Base-by-base conservation (phyloP, 2,113 vertebrate species). In the Gallinago paraguaiae region DNA sequence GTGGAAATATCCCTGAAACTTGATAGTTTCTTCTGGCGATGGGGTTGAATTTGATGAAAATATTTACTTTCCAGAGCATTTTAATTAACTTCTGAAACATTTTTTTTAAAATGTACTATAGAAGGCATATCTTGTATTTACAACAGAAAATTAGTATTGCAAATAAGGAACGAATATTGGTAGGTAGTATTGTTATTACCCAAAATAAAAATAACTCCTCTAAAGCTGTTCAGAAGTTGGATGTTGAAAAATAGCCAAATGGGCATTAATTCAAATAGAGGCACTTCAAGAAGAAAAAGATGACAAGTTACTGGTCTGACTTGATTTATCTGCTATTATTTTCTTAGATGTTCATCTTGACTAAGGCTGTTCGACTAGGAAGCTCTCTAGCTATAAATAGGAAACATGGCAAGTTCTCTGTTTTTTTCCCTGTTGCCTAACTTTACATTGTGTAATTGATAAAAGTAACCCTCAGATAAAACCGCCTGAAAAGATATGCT, bases 21-120 rank as follows among this genome's bases (percentile, higher is more conserved):
- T 63, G 43, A 72, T 95, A 65, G 24, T 56, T 86, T 67, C 30
- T 72, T 8, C 16, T 89, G 56, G 60, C 68, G 85, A 82, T 68
- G 8, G 25, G 41, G 10, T 91, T 56, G 48, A 95, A 61, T 86
- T 93, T 50, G 9, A 74, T 94, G 91, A 74, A 90, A 90, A 82
- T 67, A 90, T 79, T 94, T 94, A 88, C 59, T 96, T 96, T 91
- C 61, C 9, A 92, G 81, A 74, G n/a, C 16, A 85, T 86, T 93
- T 96, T 81, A 90, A 69, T 68, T 96, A 84, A 82, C 83, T 96
- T 95, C 80, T 75, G 45, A 45, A 96, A 45, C 41, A 88, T 14
- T 9, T 12, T 64, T 88, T 78, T 94, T 61, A 74, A 78, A 72
- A 60, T 39, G 22, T 88, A n/a, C 23, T 68, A 39, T 16, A 51